These are phyloP conservation scores for Amblyjoppa fuscipennis DNA, from an alignment of 2,888 invertebrate genomes.

Conservation along the genomic window DNA sequence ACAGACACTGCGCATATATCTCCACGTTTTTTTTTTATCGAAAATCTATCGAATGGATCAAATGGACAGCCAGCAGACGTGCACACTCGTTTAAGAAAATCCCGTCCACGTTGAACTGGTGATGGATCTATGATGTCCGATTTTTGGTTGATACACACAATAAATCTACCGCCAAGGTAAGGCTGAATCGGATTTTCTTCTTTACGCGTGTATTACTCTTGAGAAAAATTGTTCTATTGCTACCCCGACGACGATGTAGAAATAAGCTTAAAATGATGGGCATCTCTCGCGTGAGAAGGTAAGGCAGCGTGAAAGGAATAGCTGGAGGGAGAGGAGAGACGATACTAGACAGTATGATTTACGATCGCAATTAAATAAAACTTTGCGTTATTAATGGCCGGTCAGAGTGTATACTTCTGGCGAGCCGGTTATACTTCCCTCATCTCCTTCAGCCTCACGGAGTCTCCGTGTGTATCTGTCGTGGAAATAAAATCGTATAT, in stretches of 20 bases:
- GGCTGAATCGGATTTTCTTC: background rate
- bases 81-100: background rate
- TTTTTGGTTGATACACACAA: background rate
- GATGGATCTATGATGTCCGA: background rate
- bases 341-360: constrained; percentile 66
- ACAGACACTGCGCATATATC: background rate
- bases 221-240: background rate
- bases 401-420: constrained; percentile 57
- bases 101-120: background rate
- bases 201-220: constrained; percentile 64
- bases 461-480: constrained; percentile 49
- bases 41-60: background rate
- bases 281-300: constrained; percentile 25
- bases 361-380: constrained; percentile 70
- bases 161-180: background rate
- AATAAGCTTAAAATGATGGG: constrained; percentile 34
- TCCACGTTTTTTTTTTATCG: background rate
- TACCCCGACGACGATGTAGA: constrained; percentile 24
- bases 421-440: constrained; percentile 58
- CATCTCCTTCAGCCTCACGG: constrained; percentile 39
- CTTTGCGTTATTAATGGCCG: constrained; percentile 67
- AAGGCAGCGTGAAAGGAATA: background rate
- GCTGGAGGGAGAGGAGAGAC: constrained; percentile 7
- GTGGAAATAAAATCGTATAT: constrained; percentile 59
- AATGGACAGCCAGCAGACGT: background rate